These are phyloP conservation scores for Buceros bicornis DNA, from an alignment of 2,797 vertebrate species.

Conservation along the genomic window DNA sequence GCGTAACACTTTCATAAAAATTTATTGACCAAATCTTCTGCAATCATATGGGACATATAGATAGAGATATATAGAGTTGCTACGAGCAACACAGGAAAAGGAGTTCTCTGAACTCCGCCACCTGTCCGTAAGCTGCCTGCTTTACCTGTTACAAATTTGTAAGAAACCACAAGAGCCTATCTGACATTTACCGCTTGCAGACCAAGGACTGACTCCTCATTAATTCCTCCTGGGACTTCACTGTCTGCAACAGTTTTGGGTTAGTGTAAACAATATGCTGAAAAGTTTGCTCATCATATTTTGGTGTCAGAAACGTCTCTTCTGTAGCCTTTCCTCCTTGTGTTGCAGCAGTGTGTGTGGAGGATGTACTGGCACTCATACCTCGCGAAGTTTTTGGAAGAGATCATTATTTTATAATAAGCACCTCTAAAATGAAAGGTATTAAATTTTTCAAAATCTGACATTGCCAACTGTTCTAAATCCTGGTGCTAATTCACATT, in stretches of 20 bases:
- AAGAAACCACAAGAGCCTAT: background rate
- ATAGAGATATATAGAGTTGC: background rate
- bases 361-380: background rate
- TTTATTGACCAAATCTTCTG: background rate
- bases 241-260: background rate
- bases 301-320: conserved; percentile 35
- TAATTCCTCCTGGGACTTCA: conserved; percentile 5
- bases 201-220: background rate
- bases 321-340: background rate
- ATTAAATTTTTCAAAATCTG: conserved; percentile 51
- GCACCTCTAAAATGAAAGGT: conserved; percentile 38
- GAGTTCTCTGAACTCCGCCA: background rate
- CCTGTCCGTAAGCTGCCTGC: background rate
- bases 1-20: background rate
- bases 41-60: background rate
- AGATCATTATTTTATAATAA: conserved; percentile 62
- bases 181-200: conserved; percentile 19
- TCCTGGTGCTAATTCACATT: conserved; percentile 61
- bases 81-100: background rate
- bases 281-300: background rate
- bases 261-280: conserved; percentile 43
- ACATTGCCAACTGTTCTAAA: conserved; percentile 19
- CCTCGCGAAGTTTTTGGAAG: background rate
- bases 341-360: background rate
- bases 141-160: conserved; percentile 13